These are phyloP conservation scores for Thumatha senex DNA, from an alignment of 2,888 invertebrate species.

Conservation along the genomic window DNA sequence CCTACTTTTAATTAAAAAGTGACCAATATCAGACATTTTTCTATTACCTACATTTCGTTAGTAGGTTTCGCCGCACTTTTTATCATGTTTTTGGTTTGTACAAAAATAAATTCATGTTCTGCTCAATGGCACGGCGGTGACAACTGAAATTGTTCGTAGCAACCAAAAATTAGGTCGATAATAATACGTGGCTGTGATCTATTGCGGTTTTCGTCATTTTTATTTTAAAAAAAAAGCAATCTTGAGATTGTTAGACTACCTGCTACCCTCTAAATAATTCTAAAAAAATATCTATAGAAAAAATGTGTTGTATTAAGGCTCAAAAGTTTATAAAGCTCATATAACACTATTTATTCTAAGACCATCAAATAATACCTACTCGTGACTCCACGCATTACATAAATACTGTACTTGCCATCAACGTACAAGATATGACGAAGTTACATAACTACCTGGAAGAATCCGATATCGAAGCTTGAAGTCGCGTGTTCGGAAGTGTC, in stretches of 20 bases:
- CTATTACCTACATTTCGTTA: conserved; percentile 52
- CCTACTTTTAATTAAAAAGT: conserved; percentile 7
- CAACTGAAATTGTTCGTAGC: conserved; percentile 46
- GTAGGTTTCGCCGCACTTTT: conserved; percentile 52
- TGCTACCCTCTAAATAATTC: too few relatives aligned
- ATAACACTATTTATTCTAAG: too few relatives aligned
- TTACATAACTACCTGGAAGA: conserved; percentile 27
- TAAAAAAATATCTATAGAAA: too few relatives aligned
- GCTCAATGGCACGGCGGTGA: conserved; percentile 33
- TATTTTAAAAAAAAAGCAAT: not conserved
- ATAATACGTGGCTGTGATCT: conserved; percentile 44
- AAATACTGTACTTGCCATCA: not conserved
- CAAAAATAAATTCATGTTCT: conserved; percentile 35
- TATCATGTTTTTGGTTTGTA: conserved; percentile 38
- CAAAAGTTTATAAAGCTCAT: too few relatives aligned
- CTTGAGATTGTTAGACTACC: not conserved
- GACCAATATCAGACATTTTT: conserved; percentile 34
- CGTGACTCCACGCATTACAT: not conserved
- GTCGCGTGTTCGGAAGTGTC: conserved; percentile 58
- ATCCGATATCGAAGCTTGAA: conserved; percentile 22
- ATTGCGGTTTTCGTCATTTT: conserved; percentile 19
- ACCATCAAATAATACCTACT: too few relatives aligned
- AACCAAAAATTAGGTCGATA: conserved; percentile 52
- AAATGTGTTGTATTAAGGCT: too few relatives aligned
- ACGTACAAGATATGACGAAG: conserved; percentile 2